Conservation (phyloP, 2,888 invertebrate species). For the Nebria salina region DNA sequence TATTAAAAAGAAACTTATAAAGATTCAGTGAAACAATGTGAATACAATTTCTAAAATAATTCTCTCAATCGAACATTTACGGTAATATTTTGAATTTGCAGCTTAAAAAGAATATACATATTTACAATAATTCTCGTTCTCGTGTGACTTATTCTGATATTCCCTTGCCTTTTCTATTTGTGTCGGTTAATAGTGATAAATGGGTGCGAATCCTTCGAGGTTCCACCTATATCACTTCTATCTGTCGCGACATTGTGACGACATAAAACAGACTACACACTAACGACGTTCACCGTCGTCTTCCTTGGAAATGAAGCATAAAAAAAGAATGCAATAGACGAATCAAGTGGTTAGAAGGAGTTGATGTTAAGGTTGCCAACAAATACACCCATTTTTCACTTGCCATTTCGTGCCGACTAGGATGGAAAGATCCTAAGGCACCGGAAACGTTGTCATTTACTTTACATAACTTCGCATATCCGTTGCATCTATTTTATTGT, state of each 20-base stretch:
- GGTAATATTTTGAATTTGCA: too few species aligned
- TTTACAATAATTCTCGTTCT: not conserved
- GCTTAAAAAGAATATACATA: too few species aligned
- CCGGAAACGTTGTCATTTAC: constrained; percentile 50
- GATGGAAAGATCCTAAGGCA: constrained; percentile 50
- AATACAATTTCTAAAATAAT: too few species aligned
- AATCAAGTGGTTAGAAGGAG: constrained; percentile 6
- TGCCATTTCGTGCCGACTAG: constrained; percentile 51
- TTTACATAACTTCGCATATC: constrained; percentile 49
- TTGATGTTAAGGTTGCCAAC: not conserved
- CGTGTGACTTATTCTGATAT: not conserved
- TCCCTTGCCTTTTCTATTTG: not conserved
- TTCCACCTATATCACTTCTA: constrained; percentile 52
- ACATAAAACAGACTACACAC: constrained; percentile 16
- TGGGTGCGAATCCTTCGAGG: constrained; percentile 49
- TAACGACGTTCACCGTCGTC: constrained; percentile 34
- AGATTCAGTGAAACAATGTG: too few species aligned
- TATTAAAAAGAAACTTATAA: too few species aligned
- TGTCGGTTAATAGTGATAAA: constrained; percentile 52
- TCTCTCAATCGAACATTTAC: too few species aligned
- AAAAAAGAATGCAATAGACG: not conserved
- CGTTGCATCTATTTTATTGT: constrained; percentile 22
- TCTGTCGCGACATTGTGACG: constrained; percentile 18
- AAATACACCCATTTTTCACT: constrained; percentile 49
- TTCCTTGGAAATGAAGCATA: not conserved